Conservation (phyloP, 2,888 invertebrate genomes). For the Conchocele bisecta region DNA sequence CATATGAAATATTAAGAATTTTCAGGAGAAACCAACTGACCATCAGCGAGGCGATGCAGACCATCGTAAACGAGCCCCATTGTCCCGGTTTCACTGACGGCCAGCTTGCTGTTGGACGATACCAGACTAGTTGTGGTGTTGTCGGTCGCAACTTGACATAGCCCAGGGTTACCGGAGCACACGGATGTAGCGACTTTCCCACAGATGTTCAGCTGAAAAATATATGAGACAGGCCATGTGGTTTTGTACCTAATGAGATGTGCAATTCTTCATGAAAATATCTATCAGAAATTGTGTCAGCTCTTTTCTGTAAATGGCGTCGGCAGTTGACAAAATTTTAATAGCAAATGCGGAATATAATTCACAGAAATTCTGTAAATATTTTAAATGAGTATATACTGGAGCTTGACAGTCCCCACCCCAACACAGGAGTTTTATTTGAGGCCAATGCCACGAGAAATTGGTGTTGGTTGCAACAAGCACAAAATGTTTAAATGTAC, state of each 20-base stretch:
- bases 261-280: too few relatives aligned
- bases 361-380: not conserved
- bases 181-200: conserved; percentile 49
- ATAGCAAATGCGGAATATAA: too few relatives aligned
- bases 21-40: too few relatives aligned
- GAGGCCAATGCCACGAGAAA: too few relatives aligned
- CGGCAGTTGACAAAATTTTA: too few relatives aligned
- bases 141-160: conserved; percentile 62
- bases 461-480: too few relatives aligned
- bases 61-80: conserved; percentile 67
- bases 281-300: not conserved
- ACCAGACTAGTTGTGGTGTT: conserved; percentile 49
- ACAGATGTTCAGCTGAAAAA: conserved; percentile 72
- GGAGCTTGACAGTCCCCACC: not conserved
- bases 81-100: conserved; percentile 66
- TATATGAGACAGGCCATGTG: not conserved
- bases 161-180: conserved; percentile 62
- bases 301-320: not conserved
- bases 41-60: conserved; percentile 27
- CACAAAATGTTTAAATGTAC: too few relatives aligned
- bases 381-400: not conserved
- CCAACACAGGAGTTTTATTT: not conserved
- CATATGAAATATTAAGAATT: too few relatives aligned
- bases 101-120: conserved; percentile 42
- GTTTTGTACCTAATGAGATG: too few relatives aligned